These are phyloP conservation scores for Dipodomys merriami DNA, from an alignment of 2,113 vertebrate species.

Conservation along the genomic window DNA sequence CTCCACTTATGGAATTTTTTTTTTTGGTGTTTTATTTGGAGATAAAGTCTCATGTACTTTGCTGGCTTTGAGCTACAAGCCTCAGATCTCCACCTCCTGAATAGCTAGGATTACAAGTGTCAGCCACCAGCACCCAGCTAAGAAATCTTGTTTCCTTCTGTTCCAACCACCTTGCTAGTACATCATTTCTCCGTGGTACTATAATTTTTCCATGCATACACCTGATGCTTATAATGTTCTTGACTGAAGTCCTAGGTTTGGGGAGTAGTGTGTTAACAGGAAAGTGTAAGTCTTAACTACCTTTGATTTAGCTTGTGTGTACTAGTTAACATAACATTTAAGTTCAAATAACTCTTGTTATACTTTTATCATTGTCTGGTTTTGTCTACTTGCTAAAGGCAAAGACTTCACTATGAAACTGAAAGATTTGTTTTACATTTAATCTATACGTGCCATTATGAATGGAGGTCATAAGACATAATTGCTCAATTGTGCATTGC, in stretches of 20 bases:
- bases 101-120: too few relatives aligned
- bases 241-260: slow-evolving; percentile 9
- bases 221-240: slow-evolving; percentile 13
- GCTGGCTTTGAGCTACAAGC: too few relatives aligned
- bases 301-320: neutral
- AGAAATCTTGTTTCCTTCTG: neutral
- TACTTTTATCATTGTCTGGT: slow-evolving; percentile 4
- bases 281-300: slow-evolving; percentile 45
- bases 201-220: neutral
- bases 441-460: slow-evolving; percentile 52
- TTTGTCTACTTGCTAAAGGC: slow-evolving; percentile 35
- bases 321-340: slow-evolving; percentile 33
- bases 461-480: neutral
- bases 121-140: too few relatives aligned
- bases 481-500: slow-evolving; percentile 32
- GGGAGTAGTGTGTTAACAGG: neutral
- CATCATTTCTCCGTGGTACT: neutral
- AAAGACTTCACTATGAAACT: neutral
- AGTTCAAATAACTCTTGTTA: neutral
- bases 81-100: too few relatives aligned
- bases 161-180: neutral
- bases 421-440: slow-evolving; percentile 32
- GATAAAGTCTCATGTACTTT: too few relatives aligned
- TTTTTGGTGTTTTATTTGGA: too few relatives aligned
- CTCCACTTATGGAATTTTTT: too few relatives aligned